phyloP scores from a whole-genome alignment of 1,140 invertebrate genomes.

The Zaprionus camerounensis region DNA sequence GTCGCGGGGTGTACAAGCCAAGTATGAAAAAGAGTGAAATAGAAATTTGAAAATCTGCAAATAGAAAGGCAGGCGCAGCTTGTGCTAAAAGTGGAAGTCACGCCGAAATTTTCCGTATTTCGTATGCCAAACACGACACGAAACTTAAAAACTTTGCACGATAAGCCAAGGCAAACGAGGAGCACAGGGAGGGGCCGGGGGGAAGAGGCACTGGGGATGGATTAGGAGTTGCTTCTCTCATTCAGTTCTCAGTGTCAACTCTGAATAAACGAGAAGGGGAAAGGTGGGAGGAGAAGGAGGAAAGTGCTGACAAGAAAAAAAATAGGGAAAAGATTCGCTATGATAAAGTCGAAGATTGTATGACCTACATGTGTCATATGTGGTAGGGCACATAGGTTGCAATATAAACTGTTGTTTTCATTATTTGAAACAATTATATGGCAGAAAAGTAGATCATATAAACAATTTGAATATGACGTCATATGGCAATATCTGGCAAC shows the following conservation, averaged over 20 bases:
- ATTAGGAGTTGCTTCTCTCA: conserved; percentile 28
- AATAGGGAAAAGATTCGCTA: background rate
- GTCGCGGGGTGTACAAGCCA: conserved; percentile 9
- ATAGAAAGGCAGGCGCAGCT: conserved; percentile 45
- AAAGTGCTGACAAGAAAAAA: conserved; percentile 3
- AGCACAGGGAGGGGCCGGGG: background rate
- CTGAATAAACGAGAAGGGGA: background rate
- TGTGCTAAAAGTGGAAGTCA: conserved; percentile 19
- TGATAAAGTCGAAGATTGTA: background rate
- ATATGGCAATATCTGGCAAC: too few species aligned
- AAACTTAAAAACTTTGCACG: conserved; percentile 79
- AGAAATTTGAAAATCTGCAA: conserved; percentile 63
- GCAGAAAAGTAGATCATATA: too few species aligned
- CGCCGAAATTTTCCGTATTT: conserved; percentile 54
- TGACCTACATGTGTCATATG: background rate
- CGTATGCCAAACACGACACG: conserved; percentile 76
- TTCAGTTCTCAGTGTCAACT: conserved; percentile 30
- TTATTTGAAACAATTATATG: too few species aligned
- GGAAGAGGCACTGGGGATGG: conserved; percentile 11
- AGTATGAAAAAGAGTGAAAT: conserved; percentile 43
- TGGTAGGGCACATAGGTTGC: background rate
- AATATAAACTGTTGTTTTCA: background rate
- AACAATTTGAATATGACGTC: too few species aligned
- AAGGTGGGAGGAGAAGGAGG: background rate
- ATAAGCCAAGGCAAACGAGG: conserved; percentile 51